Base-by-base conservation (phyloP, 2,888 invertebrate species). In the Phyto melanocephala region DNA sequence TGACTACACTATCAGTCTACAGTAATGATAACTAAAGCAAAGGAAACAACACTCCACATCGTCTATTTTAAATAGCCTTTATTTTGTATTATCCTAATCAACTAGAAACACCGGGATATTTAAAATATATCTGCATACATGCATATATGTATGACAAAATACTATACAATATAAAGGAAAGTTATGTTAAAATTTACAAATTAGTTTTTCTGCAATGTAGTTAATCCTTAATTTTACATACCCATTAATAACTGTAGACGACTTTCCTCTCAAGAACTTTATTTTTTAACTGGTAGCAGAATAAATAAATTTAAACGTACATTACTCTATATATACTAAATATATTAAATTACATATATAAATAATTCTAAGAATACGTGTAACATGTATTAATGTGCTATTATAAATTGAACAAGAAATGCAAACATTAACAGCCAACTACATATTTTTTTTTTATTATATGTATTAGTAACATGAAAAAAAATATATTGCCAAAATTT, bases 401-500 rank as follows among this genome's bases (percentile, higher is more conserved):
- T 45, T 70, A 56, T 52, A 81, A 35, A 22, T 76, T 67, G 58
- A 74, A 52, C n/a, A 74, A 77, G 62, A n/a, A n/a, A n/a, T 35
- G 33, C n/a, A 67, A 71, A 77, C 56, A 54, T 17, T 70, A 76
- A 62, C 20, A 47, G 60, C 37, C 52, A 77, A 77, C n/a, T n/a
- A n/a, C n/a, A n/a, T 65, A 28, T 56, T 33, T 56, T n/a, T 47
- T 17, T 63, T 47, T 24, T 37, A 65, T 54, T 67, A 67, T 60
- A 67, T n/a, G 45, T 72, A 68, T 54, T 33, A 77, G 68, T 67
- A 47, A 45, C 67, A 74, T 33, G 60, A 52, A 67, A 47, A 75
- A 42, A 13, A 11, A 82, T 63, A 67, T 79, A 84, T 81, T 85
- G 83, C 84, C 85, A 86, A 85, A 81, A 84, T 83, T 81, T 75